A percentile compares a stretch with the other conserved stretches of the same genome.
phyloP scores from a whole-genome alignment of 2,113 vertebrate species.

The Trachemys scripta region DNA sequence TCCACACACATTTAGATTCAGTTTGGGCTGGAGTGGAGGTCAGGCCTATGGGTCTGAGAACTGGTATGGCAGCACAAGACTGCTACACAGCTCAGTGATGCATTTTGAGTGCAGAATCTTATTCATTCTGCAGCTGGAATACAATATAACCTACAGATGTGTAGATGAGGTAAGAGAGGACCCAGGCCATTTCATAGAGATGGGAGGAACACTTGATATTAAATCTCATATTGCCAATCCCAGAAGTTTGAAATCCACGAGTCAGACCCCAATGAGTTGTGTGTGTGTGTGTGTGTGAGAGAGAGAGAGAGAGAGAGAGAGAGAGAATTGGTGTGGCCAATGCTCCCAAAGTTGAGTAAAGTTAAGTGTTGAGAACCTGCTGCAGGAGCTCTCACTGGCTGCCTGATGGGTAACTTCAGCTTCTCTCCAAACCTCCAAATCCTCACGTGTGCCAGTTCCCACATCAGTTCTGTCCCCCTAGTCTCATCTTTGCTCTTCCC shows the following conservation, averaged over 20 bases:
- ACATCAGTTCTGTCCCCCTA: background rate
- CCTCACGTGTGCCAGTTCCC: background rate
- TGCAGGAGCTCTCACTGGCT: background rate
- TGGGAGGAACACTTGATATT: background rate
- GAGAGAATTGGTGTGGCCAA: background rate
- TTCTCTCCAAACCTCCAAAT: background rate
- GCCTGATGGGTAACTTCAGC: background rate
- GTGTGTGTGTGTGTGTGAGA: too few relatives aligned
- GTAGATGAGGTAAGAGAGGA: background rate
- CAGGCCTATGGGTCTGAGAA: background rate
- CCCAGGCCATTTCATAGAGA: background rate
- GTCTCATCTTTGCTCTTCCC: background rate
- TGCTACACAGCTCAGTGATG: background rate
- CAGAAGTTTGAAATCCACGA: background rate
- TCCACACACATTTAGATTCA: background rate
- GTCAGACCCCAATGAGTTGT: background rate
- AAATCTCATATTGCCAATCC: background rate
- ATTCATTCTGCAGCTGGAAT: background rate
- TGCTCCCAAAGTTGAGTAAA: background rate
- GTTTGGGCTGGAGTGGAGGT: background rate
- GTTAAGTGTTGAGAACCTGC: background rate
- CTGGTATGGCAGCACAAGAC: background rate
- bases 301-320: too few relatives aligned
- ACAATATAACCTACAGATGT: background rate
- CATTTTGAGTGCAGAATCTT: background rate